Conservation (phyloP, 2,113 vertebrate species). For the Tonatia bakeri region DNA sequence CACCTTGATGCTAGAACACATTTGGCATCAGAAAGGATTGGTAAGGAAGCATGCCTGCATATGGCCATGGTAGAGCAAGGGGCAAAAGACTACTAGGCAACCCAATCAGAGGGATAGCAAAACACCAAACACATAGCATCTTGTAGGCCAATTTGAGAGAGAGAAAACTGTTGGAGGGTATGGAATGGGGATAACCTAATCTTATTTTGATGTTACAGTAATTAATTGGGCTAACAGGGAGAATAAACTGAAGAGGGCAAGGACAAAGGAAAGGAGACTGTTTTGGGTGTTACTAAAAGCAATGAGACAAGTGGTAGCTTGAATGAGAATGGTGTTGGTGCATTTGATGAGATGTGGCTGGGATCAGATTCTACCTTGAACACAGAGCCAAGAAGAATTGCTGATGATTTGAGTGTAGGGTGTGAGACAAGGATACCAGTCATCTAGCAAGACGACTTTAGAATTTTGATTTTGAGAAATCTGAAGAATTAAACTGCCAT, state of each 20-base stretch:
- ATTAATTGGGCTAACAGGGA: background rate
- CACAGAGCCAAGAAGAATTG: background rate
- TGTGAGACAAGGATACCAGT: background rate
- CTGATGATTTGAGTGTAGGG: background rate
- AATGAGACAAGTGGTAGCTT: background rate
- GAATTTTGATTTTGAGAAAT: background rate
- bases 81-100: background rate
- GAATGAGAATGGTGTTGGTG: background rate
- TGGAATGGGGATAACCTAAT: background rate
- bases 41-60: no score
- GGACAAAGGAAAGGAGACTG: background rate
- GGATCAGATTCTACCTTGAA: background rate
- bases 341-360: background rate
- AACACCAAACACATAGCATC: accelerated
- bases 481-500: background rate
- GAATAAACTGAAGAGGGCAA: background rate
- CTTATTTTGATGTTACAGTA: background rate
- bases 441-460: background rate
- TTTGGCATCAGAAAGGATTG: background rate
- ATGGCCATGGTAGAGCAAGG: background rate
- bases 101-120: background rate
- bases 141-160: background rate
- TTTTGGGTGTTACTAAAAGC: background rate
- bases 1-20: no score
- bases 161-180: background rate